phyloP scores from a whole-genome alignment of 2,797 vertebrate species.

The Centropyge bicolor region DNA sequence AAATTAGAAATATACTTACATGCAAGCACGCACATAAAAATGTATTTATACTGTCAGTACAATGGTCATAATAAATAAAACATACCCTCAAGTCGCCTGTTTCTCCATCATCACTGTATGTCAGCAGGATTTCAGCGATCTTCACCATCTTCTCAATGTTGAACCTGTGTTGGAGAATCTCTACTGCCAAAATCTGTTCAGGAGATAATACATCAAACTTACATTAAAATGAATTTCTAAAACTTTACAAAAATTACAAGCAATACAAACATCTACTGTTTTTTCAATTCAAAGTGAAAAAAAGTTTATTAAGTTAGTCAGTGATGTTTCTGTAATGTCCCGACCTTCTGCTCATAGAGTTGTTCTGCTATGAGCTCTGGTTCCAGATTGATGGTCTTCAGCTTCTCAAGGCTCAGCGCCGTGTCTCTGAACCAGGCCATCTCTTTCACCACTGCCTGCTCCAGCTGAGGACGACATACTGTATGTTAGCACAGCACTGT shows the following conservation, averaged over 20 bases:
- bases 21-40: no score
- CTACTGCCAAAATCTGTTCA: conserved; percentile 87
- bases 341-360: conserved; percentile 91
- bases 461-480: conserved; percentile 78
- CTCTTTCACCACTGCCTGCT: conserved; percentile 88
- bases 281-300: not conserved
- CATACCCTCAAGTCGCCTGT: conserved; percentile 78
- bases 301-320: not conserved
- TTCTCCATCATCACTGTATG: conserved; percentile 83
- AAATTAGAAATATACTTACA: not conserved
- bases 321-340: not conserved
- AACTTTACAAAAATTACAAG: not conserved
- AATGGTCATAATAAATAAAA: not conserved
- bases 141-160: conserved; percentile 89
- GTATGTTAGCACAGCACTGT: not conserved
- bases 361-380: conserved; percentile 81
- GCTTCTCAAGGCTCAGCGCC: conserved; percentile 78
- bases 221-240: not conserved
- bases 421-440: conserved; percentile 81
- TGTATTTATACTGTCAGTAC: not conserved
- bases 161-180: conserved; percentile 90
- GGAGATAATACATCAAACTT: not conserved
- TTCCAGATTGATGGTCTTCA: conserved; percentile 83
- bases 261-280: not conserved
- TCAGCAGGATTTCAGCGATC: conserved; percentile 84